Evolutionary conservation across 2,113 vertebrate genomes (phyloP), one percentile per base, ranked within the genome.

Genomic region (Anguilla japonica): DNA sequence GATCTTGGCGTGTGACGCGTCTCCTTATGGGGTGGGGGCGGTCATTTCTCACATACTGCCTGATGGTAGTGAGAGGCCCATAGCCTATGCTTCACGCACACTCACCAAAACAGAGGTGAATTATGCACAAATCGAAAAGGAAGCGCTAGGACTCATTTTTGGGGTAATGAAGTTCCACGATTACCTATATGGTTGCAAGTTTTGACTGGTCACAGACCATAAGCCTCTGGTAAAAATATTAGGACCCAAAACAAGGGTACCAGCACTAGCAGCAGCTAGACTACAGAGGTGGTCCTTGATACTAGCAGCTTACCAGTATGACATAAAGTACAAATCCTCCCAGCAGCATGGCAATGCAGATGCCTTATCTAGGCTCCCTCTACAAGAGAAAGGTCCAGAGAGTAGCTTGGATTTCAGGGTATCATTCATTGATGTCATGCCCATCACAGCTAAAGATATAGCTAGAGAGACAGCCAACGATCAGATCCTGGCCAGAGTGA

Each of bases 181-280:
- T 2, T 82, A 86, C 39, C 15, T 86, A 15, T 86, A 82, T 75
- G 57, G 85, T 0, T 16, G 16, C 8, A 86, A 86, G 13, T 82
- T 83, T 40, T 75, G 0, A 4, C 26, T 87, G 4, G 43, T 83
- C 16, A 86, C 80, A 0, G 56, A 71, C 5, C 80, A 82, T 29
- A 63, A 86, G 29, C 79, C 16, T 0, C 41, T 82, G 16, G 9
- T 86, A 89, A 92, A 88, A 90, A 87, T 80, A 85, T 86, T 87
- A 81, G 83, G 83, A 83, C 1, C 2, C 71, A 89, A 90, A 87
- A 90, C 53, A 56, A 3, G 53, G 8, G 53, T 56, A 56, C 53
- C 53, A 56, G 15, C 53, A 56, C 53, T 56, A 15, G 53, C 53
- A 8, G 53, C 53, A 8, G 53, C 53, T 56, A 56, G 53, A 56